Conservation (phyloP, 2,888 invertebrate genomes). For the Drosophila atripex region DNA sequence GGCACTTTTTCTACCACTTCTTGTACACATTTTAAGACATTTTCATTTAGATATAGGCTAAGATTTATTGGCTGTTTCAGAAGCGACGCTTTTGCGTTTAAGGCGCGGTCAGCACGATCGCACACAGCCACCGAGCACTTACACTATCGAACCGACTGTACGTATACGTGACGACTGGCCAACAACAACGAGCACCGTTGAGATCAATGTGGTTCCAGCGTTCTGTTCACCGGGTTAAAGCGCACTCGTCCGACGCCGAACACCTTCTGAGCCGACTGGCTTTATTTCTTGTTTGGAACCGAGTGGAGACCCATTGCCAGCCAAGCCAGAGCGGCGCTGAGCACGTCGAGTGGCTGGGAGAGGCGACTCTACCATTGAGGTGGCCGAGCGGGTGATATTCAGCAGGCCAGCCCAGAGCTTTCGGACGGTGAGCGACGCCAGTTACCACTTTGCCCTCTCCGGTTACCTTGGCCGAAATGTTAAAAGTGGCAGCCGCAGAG, state of each 20-base stretch:
- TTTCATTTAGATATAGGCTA: constrained; percentile 16
- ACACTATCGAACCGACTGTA: constrained; percentile 12
- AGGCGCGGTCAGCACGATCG: constrained; percentile 75
- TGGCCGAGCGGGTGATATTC: constrained; percentile 2
- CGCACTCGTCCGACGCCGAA: constrained; percentile 71
- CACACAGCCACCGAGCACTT: constrained; percentile 48
- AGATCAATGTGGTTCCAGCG: constrained; percentile 64
- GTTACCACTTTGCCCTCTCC: constrained; percentile 27
- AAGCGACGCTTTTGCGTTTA: constrained; percentile 65
- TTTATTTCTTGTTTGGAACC: no score
- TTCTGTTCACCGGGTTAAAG: constrained; percentile 35
- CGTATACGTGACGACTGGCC: constrained; percentile 42
- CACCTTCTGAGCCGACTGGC: constrained; percentile 63
- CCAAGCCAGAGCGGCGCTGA: constrained; percentile 21
- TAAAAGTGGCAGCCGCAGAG: constrained; percentile 33
- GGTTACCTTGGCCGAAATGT: constrained; percentile 74
- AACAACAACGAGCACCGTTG: constrained; percentile 72
- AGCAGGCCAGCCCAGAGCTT: constrained; percentile 37
- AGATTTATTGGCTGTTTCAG: constrained; percentile 5
- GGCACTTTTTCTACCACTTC: constrained; percentile 6
- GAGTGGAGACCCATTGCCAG: neutral
- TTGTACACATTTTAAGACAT: constrained; percentile 7
- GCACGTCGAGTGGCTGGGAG: constrained; percentile 58
- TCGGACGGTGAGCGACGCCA: constrained; percentile 10
- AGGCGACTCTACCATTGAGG: neutral